Evolutionary conservation across 2,113 vertebrate species (phyloP).

Genomic region (Anguilla rostrata): DNA sequence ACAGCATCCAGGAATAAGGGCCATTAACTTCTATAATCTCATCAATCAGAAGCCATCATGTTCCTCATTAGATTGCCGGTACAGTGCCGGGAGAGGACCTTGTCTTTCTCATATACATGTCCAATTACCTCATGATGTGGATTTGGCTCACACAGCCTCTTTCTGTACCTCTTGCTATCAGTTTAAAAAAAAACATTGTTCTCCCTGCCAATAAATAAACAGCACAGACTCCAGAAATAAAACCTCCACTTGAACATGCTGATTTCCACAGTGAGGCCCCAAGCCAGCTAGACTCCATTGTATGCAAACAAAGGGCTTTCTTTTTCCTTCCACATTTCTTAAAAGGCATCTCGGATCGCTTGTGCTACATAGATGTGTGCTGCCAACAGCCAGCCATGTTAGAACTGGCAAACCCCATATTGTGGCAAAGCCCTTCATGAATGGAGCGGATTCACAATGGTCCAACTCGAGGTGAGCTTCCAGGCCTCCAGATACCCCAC

Average conservation of each 20-base stretch:
- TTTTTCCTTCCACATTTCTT: neutral
- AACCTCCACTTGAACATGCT: neutral
- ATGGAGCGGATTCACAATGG: neutral
- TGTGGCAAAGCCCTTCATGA: neutral
- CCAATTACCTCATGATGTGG: neutral
- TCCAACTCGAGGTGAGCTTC: neutral
- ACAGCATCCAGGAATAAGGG: neutral
- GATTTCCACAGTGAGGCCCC: neutral
- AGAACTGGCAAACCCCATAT: neutral
- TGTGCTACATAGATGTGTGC: neutral
- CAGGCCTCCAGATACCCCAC: neutral
- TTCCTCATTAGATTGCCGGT: neutral
- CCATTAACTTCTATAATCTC: constrained; percentile 2
- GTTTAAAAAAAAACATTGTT: neutral
- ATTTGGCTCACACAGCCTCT: neutral
- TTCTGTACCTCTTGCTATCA: neutral
- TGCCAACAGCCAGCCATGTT: neutral
- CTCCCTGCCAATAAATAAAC: neutral
- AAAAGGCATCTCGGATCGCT: neutral
- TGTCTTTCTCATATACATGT: neutral
- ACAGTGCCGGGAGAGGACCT: neutral
- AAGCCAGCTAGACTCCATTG: neutral
- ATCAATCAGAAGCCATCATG: neutral
- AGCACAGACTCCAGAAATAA: constrained; percentile 1
- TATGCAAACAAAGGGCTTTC: constrained; percentile 2